Base-by-base conservation (phyloP, 2,888 invertebrate genomes). In the Microchrysa polita region DNA sequence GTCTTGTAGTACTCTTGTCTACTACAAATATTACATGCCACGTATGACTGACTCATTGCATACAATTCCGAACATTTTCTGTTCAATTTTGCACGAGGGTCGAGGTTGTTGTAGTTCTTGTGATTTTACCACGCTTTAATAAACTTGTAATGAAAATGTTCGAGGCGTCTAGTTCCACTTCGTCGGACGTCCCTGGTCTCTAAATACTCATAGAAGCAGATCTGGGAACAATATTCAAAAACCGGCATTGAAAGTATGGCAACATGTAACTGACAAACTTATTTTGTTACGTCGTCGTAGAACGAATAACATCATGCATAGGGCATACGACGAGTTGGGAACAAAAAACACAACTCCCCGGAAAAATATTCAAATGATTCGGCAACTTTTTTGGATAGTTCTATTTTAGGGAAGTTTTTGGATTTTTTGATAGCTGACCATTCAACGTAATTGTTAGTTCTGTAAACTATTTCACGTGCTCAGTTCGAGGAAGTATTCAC, bases 51-150 rank as follows among this genome's bases (percentile, higher is more conserved):
- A n/a, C 48, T 48, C 48, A 7, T 5, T 7, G 2, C 27, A 7
- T 34, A 34, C n/a, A 34, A 34, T 34, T 48, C 10, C 48, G 12
- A 48, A 48, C 48, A n/a, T 48, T 34, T 7, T 34, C 27, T 34
- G n/a, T n/a, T n/a, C 42, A 42, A 42, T 12, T 48, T 10, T 34
- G 27, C 27, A 34, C 27, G 27, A 34, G 48, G 16, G 48, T 48
- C 12, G 42, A 42, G 7, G 16, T 48, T 27, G 14, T 27, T 27
- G 60, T 60, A 27, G 7, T 60, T 60, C 60, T 60, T 22, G 60
- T 60, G 4, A 48, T 48, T 65, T 44, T 44, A 48, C 44, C 65
- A 65, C 65, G 65, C 65, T 65, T 65, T 65, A 48, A 48, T 65
- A 48, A 48, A 65, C 65, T 65, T 65, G 48, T 65, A 48, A 44